Evolutionary conservation across 2,888 invertebrate genomes (phyloP).

Genomic region (Synergus japonicus): DNA sequence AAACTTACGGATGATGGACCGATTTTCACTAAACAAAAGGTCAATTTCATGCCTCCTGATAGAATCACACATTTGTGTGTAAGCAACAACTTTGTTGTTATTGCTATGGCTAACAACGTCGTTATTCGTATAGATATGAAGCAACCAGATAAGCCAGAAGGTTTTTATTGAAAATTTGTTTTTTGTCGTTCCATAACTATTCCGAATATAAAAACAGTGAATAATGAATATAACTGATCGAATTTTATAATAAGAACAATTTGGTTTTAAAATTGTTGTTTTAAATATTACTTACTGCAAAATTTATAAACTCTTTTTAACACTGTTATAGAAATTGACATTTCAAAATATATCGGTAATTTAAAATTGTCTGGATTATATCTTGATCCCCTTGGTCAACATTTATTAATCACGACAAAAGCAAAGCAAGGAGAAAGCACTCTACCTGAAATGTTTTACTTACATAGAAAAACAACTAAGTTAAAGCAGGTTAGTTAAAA

Average conservation of each 20-base stretch:
- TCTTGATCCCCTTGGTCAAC: slow-evolving; percentile 92
- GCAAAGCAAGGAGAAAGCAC: slow-evolving; percentile 80
- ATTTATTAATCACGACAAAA: slow-evolving; percentile 87
- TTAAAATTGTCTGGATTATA: slow-evolving; percentile 84
- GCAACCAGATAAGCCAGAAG: slow-evolving; percentile 87
- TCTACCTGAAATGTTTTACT: slow-evolving; percentile 87
- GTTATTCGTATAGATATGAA: slow-evolving; percentile 90
- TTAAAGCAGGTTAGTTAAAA: slow-evolving; percentile 79
- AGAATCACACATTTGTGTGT: slow-evolving; percentile 89
- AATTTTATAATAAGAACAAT: no score
- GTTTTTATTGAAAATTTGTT: slow-evolving; percentile 76
- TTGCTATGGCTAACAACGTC: slow-evolving; percentile 90
- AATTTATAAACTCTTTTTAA: not conserved
- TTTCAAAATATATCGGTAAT: slow-evolving; percentile 82
- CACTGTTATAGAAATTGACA: slow-evolving; percentile 82
- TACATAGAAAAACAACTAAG: slow-evolving; percentile 87
- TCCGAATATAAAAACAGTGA: not conserved
- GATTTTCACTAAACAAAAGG: slow-evolving; percentile 91
- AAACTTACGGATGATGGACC: slow-evolving; percentile 86
- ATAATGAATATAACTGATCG: no score
- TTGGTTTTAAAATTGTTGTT: no score
- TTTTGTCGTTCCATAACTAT: slow-evolving; percentile 32
- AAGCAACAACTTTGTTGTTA: slow-evolving; percentile 89
- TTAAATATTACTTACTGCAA: slow-evolving; percentile 18
- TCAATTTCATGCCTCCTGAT: slow-evolving; percentile 88